phyloP scores from a whole-genome alignment of 2,888 invertebrate species.

The Ashinkailepas kermadecensis region DNA sequence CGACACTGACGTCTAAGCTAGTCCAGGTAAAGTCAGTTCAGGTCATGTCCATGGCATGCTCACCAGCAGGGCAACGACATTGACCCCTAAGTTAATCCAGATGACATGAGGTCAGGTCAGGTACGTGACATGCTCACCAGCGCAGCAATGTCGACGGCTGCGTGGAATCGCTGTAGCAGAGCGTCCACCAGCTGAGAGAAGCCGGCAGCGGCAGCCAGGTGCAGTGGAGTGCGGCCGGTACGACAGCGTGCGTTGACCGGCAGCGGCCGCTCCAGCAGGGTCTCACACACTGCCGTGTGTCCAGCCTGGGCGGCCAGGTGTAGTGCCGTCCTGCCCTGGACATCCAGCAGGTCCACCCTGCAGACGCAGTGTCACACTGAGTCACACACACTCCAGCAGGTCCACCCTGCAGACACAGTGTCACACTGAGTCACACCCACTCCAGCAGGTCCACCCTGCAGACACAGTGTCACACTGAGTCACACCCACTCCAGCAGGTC shows the following conservation, averaged over 20 bases:
- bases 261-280: constrained; percentile 96
- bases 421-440: too few relatives aligned
- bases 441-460: too few relatives aligned
- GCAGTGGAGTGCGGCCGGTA: constrained; percentile 94
- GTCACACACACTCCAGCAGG: too few relatives aligned
- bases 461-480: too few relatives aligned
- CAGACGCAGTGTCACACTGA: too few relatives aligned
- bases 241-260: constrained; percentile 91
- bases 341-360: constrained; percentile 46
- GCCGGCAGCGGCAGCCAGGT: constrained; percentile 88
- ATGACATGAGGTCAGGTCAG: neutral
- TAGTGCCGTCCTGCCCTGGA: constrained; percentile 83
- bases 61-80: too few relatives aligned
- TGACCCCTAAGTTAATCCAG: neutral
- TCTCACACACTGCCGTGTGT: constrained; percentile 85
- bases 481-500: too few relatives aligned
- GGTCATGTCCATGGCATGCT: too few relatives aligned
- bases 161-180: constrained; percentile 88
- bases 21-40: too few relatives aligned
- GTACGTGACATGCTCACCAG: constrained; percentile 47
- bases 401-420: too few relatives aligned
- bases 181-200: constrained; percentile 82
- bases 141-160: constrained; percentile 90
- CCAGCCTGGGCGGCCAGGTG: constrained; percentile 93
- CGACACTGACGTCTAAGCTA: too few relatives aligned